Evolutionary conservation across 1,140 invertebrate genomes (phyloP).

Genomic region (Aradophagus sp.): DNA sequence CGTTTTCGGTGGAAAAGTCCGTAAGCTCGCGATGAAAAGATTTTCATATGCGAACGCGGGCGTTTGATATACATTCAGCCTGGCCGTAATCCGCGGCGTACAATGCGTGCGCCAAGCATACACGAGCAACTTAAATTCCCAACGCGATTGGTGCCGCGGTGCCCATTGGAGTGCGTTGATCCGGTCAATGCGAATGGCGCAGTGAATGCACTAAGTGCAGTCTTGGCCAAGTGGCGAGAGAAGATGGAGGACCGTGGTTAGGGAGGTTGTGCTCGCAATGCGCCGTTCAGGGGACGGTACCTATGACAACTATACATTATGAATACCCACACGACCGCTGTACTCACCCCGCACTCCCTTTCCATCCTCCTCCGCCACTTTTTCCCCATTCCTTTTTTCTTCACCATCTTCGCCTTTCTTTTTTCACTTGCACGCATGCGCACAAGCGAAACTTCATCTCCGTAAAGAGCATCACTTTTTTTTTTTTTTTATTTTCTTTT

Average conservation of each 20-base stretch:
- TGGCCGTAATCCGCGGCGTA: constrained; percentile 22
- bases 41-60: constrained; percentile 17
- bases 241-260: constrained; percentile 56
- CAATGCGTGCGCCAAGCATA: constrained; percentile 33
- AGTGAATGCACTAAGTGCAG: constrained; percentile 69
- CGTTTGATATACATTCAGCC: constrained; percentile 28
- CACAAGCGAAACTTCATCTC: constrained; percentile 49
- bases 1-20: constrained; percentile 15
- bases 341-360: constrained; percentile 63
- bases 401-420: not conserved
- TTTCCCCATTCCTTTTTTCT: constrained; percentile 7
- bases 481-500: no score
- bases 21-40: constrained; percentile 28
- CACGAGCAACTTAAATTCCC: constrained; percentile 44
- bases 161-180: constrained; percentile 68
- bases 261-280: constrained; percentile 61
- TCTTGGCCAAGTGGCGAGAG: constrained; percentile 63
- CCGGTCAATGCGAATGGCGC: constrained; percentile 66
- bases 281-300: constrained; percentile 55
- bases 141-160: constrained; percentile 39
- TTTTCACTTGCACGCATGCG: constrained; percentile 8
- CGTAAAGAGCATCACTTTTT: constrained; percentile 59
- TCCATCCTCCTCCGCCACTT: constrained; percentile 3
- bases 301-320: constrained; percentile 65
- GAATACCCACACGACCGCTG: constrained; percentile 62